Evolutionary conservation across 2,113 vertebrate species (phyloP), one percentile per base, ranked within the genome.

Genomic region (Pelecanus crispus): DNA sequence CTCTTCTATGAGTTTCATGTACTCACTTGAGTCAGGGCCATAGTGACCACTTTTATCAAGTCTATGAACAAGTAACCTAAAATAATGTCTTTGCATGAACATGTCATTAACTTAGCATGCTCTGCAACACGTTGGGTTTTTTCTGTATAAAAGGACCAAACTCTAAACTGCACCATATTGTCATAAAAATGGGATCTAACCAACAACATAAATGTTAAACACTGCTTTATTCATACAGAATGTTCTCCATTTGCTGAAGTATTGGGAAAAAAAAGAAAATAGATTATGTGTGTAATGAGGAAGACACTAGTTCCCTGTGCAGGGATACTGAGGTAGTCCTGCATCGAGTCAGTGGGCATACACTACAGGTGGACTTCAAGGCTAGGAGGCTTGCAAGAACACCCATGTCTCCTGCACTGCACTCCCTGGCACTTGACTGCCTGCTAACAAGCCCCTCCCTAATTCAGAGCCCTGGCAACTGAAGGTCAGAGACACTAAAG

Each of bases 261-360:
- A 61, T 0, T 63, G 40, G 63, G 62, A 8, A 6, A 45, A 62
- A 44, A n/a, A 12, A 28, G 2, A 32, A 74, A 38, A n/a, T 0
- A 32, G 15, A 21, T 47, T 6, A 15, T 9, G 56, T 5, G 2
- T 44, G 52, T 15, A 40, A 65, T 10, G n/a, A 91, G 45, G 62
- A 91, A 49, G 66, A 34, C 9, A 22, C 21, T 11, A n/a, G 65
- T 7, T 66, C 34, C 73, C 61, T 26, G 52, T 16, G 63, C 67
- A 86, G 53, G 77, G 40, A n/a, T 19, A 15, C 31, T 11, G 32
- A 53, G 71, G 38, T 18, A 84, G 38, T 22, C 32, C 58, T 89
- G 52, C 83, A 44, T 11, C 0, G 5, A 71, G 72, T 5, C 38
- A 2, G 2, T 36, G 56, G 28, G 75, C 71, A 66, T 2, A 40